Evolutionary conservation across 2,888 invertebrate species (phyloP), one percentile per base, ranked within the genome.

Genomic region (Sphecodes monilicornis): DNA sequence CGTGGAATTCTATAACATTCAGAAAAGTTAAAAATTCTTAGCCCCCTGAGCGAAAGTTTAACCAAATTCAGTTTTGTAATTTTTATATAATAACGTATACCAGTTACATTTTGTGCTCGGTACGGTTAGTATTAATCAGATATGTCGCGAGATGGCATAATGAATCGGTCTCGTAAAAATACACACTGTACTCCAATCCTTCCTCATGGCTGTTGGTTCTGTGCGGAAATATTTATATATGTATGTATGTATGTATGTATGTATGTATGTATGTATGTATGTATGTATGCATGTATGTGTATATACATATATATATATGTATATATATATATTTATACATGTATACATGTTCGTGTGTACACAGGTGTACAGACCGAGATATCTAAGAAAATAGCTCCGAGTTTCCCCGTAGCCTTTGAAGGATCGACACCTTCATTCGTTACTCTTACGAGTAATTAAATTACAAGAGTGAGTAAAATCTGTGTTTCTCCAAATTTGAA

Each of bases 111-210:
- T n/a, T n/a, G n/a, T n/a, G n/a, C n/a, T n/a, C n/a, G n/a, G n/a
- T n/a, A n/a, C n/a, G n/a, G n/a, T n/a, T n/a, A n/a, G n/a, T n/a
- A n/a, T n/a, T n/a, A 4, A 50, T 29, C 57, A 41, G 57, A 72
- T n/a, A 50, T 10, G 54, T 66, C 41, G 66, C 11, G 26, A 46
- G 29, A 64, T 13, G 29, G 50, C 46, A 41, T 26, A 66, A 60
- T 36, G 29, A 75, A 75, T 71, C 78, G 84, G 75, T 68, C 32
- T 26, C 29, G 26, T 26, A 16, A 54, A 32, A 32, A 43, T n/a
- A 70, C 50, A 66, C 46, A 70, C 69, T 39, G 69, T 81, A 81
- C 85, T 86, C 86, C 86, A 76, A 85, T 85, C 81, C 76, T 68
- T 75, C 73, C 64, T 26, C 46, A 29, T 43, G 77, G 66, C 75